phyloP scores from a whole-genome alignment of 2,113 vertebrate genomes.

The Sturnira hondurensis region DNA sequence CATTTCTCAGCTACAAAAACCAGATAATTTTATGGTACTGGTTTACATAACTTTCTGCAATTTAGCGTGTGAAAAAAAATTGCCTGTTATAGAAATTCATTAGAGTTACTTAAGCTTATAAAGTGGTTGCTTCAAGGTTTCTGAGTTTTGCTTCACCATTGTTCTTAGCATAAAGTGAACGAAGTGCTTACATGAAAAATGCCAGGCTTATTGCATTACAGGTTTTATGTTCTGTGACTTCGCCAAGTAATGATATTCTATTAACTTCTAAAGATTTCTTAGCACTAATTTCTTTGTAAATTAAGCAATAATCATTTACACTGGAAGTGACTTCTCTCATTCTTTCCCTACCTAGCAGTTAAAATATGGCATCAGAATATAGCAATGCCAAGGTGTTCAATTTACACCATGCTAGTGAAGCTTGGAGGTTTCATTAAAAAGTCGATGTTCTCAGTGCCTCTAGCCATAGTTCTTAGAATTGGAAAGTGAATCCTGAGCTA shows the following conservation, averaged over 20 bases:
- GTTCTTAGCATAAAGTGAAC: constrained; percentile 26
- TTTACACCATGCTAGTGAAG: constrained; percentile 63
- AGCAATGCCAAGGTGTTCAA: constrained; percentile 58
- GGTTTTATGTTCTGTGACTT: constrained; percentile 69
- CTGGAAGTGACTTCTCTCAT: constrained; percentile 54
- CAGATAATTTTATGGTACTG: neutral
- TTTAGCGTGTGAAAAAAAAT: constrained; percentile 10
- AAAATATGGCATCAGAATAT: constrained; percentile 67
- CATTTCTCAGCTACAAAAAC: neutral
- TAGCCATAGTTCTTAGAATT: constrained; percentile 66
- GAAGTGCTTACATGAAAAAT: constrained; percentile 48
- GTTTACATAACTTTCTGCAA: constrained; percentile 17
- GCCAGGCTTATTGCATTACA: constrained; percentile 46
- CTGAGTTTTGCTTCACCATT: constrained; percentile 6
- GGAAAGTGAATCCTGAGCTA: constrained; percentile 18
- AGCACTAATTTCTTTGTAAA: constrained; percentile 77
- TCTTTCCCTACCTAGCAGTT: constrained; percentile 62
- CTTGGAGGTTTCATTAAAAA: constrained; percentile 75
- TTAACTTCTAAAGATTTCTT: constrained; percentile 72
- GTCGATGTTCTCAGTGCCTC: constrained; percentile 61
- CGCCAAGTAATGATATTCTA: constrained; percentile 57
- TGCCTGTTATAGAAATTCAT: constrained; percentile 5
- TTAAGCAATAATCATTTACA: constrained; percentile 79
- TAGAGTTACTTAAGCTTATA: constrained; percentile 20
- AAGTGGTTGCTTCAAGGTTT: constrained; percentile 23